Percentiles rank a stretch among this genome's conserved stretches.
Evolutionary conservation across 2,797 vertebrate species (phyloP).

Genomic region (Channallabes apus): DNA sequence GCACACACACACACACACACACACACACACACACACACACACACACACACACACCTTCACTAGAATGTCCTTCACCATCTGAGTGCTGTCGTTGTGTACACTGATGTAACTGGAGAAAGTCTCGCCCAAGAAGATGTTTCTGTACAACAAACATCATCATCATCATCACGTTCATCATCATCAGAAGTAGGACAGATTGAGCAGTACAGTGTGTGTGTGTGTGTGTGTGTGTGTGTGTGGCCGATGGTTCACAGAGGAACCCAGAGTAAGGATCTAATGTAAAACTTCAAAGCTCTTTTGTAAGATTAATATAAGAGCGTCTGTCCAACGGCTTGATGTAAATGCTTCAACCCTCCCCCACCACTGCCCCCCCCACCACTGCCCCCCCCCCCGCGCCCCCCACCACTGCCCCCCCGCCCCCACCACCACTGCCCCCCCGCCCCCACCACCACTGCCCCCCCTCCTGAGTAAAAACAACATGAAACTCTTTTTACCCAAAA

Average conservation of each 20-base stretch:
- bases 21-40: too few relatives aligned
- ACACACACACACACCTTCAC: constrained; percentile 82
- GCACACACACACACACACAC: background rate
- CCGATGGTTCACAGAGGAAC: background rate
- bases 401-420: background rate
- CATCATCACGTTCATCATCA: background rate
- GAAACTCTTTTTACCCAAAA: constrained; percentile 83
- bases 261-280: background rate
- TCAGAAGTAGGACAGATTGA: background rate
- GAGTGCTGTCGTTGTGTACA: constrained; percentile 96
- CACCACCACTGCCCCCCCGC: background rate
- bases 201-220: background rate
- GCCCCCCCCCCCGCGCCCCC: background rate
- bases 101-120: constrained; percentile 99
- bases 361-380: fast-evolving
- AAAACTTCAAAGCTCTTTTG: background rate
- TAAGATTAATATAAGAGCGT: background rate
- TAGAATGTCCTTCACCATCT: constrained; percentile 94
- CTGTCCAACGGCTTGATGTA: background rate
- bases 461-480: background rate
- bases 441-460: background rate
- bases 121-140: constrained; percentile 98
- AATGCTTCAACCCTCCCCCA: background rate
- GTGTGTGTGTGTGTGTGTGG: too few relatives aligned
- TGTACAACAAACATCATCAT: constrained; percentile 56